Percentiles rank a stretch among this genome's conserved stretches.
phyloP scores from a whole-genome alignment of 2,113 vertebrate genomes.

The Scalopus aquaticus region DNA sequence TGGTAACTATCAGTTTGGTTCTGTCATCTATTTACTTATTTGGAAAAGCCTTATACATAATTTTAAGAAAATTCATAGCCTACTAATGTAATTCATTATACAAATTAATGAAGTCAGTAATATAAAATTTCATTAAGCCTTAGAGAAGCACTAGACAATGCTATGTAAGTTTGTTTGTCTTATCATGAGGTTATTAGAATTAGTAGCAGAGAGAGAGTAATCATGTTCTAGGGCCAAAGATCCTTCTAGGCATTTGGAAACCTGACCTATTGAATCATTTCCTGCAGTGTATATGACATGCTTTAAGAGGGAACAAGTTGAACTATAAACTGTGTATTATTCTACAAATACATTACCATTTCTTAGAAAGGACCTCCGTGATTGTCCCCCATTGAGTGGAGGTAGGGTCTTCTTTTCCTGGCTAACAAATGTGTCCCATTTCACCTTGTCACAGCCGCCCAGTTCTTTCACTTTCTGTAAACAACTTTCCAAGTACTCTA shows the following conservation, averaged over 20 bases:
- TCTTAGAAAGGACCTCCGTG: conserved; percentile 94
- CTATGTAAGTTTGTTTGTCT: conserved; percentile 16
- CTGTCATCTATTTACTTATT: neutral
- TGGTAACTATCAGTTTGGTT: conserved; percentile 25
- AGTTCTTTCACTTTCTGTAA: conserved; percentile 95
- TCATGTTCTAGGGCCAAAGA: neutral
- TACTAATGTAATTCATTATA: conserved; percentile 38
- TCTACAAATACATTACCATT: conserved; percentile 89
- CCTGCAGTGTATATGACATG: neutral
- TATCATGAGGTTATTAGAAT: conserved; percentile 30
- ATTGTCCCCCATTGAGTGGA: conserved; percentile 95
- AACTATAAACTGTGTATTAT: neutral
- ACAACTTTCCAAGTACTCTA: conserved; percentile 96
- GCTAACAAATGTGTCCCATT: conserved; percentile 98
- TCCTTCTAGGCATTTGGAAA: neutral
- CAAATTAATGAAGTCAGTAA: conserved; percentile 58
- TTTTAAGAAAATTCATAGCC: conserved; percentile 42
- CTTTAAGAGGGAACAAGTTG: neutral
- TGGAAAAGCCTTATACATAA: conserved; percentile 24
- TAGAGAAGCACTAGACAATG: conserved; percentile 4
- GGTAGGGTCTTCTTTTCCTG: conserved; percentile 97
- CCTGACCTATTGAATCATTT: neutral
- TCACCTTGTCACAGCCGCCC: conserved; percentile 95
- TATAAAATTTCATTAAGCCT: conserved; percentile 44
- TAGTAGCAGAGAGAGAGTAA: conserved; percentile 2